These are phyloP conservation scores for Setipinna tenuifilis DNA, from an alignment of 2,797 vertebrate species.

Conservation along the genomic window DNA sequence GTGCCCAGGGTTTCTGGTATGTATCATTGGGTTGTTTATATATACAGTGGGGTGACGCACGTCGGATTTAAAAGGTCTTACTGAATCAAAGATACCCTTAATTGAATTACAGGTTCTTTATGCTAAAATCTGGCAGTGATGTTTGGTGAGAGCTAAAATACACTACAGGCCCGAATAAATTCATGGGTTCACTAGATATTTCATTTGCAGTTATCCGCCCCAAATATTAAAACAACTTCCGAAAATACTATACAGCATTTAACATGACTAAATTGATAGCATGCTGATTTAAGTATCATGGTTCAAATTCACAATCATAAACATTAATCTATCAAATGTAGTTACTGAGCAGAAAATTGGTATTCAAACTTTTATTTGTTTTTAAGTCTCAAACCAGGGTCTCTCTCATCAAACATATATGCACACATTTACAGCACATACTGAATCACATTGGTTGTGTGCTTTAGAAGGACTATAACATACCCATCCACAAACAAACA, in stretches of 20 bases:
- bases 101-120: constrained; percentile 17
- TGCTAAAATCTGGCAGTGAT: neutral
- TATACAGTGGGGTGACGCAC: constrained; percentile 10
- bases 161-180: neutral
- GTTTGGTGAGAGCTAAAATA: neutral
- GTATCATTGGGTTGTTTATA: constrained; percentile 18
- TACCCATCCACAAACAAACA: constrained; percentile 35
- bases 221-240: neutral
- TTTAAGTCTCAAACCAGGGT: constrained; percentile 18
- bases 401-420: constrained; percentile 21
- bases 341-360: constrained; percentile 46
- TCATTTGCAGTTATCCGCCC: neutral
- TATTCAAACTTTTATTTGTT: constrained; percentile 69
- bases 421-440: constrained; percentile 42
- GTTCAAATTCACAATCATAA: constrained; percentile 8
- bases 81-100: constrained; percentile 17
- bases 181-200: neutral
- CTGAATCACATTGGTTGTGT: constrained; percentile 16
- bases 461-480: constrained; percentile 33
- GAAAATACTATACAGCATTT: neutral
- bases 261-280: neutral
- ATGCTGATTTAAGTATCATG: neutral
- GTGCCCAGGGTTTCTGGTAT: constrained; percentile 46
- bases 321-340: constrained; percentile 7
- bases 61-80: constrained; percentile 17